Base-by-base conservation (phyloP, 2,113 vertebrate species). In the Apistogramma diplotaenia region DNA sequence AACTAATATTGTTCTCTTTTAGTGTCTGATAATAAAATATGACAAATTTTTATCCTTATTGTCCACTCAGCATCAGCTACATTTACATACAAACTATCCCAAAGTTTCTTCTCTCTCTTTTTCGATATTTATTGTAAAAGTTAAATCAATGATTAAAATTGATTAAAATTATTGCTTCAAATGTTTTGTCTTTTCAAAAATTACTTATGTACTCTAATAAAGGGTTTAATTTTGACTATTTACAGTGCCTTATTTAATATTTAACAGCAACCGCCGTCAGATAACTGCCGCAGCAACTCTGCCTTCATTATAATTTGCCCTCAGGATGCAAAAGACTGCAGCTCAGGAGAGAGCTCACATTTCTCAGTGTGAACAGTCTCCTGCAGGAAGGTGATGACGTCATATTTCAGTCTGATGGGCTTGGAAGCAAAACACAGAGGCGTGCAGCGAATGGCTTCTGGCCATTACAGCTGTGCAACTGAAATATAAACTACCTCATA, bases 401-500 rank as follows among this genome's bases (percentile, higher is more conserved):
- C 31, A 73, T n/a, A 49, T 31, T 55, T 12, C 55, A 6, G 8
- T 33, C 35, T 58, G 57, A 76, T 56, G 31, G 31, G 15, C 59
- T 74, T 43, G 7, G 19, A 79, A 27, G 53, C 54, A 71, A 29
- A 23, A 67, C 43, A 67, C 65, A 46, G 43, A 27, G 18, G 40
- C 46, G 35, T 23, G 23, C 54, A 70, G 65, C n/a, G 18, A 51
- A 79, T 72, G 31, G 54, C 55, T 85, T 70, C 15, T 79, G 58
- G 78, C 57, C 75, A 76, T 7, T 35, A 25, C 53, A 79, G 75
- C 60, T 60, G 25, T 57, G 51, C 61, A 75, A 74, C 57, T 37
- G 74, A 70, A 65, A 81, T 54, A 65, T 70, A 73, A 79, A 81
- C n/a, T 29, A 56, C 55, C 15, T 51, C 9, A 35, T 59, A 75